Base-by-base conservation (phyloP, 2,888 invertebrate species). In the Drosophila austrosaltans region DNA sequence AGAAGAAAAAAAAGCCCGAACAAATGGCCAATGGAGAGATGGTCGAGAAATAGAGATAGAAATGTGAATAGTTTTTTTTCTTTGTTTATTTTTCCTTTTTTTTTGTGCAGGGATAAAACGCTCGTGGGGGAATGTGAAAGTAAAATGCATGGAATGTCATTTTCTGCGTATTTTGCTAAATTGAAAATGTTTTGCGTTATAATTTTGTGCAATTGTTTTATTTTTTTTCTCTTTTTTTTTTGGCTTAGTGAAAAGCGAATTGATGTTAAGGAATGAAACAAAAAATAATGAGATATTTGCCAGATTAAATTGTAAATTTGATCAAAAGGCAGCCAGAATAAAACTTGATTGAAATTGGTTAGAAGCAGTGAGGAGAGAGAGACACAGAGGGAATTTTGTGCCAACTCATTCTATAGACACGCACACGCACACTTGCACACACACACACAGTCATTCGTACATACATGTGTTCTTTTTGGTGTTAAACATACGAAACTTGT, bases 121-220 rank as follows among this genome's bases (percentile, higher is more conserved):
- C 16, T 10, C 12, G 48, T 25, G 48, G 22, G 16, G 25, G 56
- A 25, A 25, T n/a, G 53, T 8, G 28, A 58, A n/a, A 68, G 59
- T 73, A 75, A 77, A 84, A 83, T 75, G 75, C 79, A 82, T 81
- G 69, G 74, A 76, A 64, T 70, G 81, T 73, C 79, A 75, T 76
- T 77, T 72, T 67, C 61, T 66, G 72, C 69, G 78, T 79, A 80
- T 82, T 48, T 71, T 64, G 28, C 60, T 59, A 79, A 82, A 77
- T 76, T 78, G 76, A 84, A 80, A 84, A 79, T 85, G 75, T 75
- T 81, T 83, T 71, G 77, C 72, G 59, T 75, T 77, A 67, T 77
- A 72, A 72, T 83, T 48, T 48, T 48, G 48, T 48, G 25, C 48
- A 48, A 48, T 48, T 48, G 22, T 74, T 77, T 72, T 67, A 62